phyloP scores from a whole-genome alignment of 2,888 invertebrate species.

The Nudaria mundana region DNA sequence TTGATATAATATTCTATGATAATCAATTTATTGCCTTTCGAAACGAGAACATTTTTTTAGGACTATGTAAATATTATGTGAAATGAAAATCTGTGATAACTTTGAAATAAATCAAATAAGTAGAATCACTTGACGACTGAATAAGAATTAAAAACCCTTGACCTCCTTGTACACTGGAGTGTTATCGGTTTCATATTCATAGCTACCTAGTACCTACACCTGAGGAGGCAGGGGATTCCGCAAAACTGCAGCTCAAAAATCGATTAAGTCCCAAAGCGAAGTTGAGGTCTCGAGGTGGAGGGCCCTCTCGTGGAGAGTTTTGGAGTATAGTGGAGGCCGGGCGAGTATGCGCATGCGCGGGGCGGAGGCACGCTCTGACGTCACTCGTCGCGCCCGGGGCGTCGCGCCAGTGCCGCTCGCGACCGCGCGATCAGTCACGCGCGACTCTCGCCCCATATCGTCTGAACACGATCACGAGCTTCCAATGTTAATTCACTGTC shows the following conservation, averaged over 20 bases:
- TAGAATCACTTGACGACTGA: constrained; percentile 9
- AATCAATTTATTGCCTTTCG: too few relatives aligned
- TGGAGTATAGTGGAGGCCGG: constrained; percentile 56
- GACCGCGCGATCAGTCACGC: constrained; percentile 72
- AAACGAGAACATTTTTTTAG: too few relatives aligned
- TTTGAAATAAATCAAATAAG: neutral
- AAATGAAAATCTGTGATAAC: neutral
- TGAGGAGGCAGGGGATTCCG: constrained; percentile 60
- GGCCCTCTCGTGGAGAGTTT: constrained; percentile 71
- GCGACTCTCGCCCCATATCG: constrained; percentile 62
- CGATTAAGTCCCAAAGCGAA: constrained; percentile 76
- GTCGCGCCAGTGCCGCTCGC: constrained; percentile 71
- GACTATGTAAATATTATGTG: too few relatives aligned
- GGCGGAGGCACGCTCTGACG: constrained; percentile 68
- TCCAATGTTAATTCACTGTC: constrained; percentile 64
- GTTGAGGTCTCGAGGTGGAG: constrained; percentile 78
- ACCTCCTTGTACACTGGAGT: constrained; percentile 13
- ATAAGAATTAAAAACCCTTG: constrained; percentile 8
- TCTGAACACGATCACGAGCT: constrained; percentile 65
- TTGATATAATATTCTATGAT: too few relatives aligned
- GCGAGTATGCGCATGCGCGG: constrained; percentile 67
- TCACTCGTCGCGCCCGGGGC: constrained; percentile 72
- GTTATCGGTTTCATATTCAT: constrained; percentile 23
- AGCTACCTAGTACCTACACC: constrained; percentile 41
- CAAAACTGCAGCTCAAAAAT: constrained; percentile 76